These are phyloP conservation scores for Aurelia aurita DNA, from an alignment of 30 jellyfish, hydroid and myxozoan species.

Conservation along the genomic window DNA sequence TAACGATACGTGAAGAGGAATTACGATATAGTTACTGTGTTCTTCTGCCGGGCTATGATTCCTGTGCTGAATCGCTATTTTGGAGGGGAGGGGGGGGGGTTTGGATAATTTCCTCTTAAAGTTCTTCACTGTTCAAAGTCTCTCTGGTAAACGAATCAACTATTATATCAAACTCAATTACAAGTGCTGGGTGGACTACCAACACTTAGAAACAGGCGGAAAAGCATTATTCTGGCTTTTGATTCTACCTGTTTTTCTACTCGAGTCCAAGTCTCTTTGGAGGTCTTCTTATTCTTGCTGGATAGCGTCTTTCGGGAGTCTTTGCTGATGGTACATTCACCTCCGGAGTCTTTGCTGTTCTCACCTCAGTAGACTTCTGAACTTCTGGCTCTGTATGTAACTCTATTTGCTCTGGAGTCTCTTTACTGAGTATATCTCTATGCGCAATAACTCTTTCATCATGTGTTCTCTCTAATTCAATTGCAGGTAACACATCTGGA, in stretches of 20 bases:
- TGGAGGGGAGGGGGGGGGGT: too few relatives aligned
- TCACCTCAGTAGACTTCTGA: slow-evolving; percentile 53
- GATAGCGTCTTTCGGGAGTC: slow-evolving; percentile 46
- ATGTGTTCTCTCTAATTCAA: slow-evolving; percentile 43
- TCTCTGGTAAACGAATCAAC: background rate
- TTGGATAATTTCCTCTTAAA: background rate
- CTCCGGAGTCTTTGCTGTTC: slow-evolving; percentile 53
- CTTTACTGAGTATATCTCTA: slow-evolving; percentile 41
- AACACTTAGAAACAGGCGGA: too few relatives aligned
- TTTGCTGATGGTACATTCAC: slow-evolving; percentile 57
- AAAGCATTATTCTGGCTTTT: slow-evolving; percentile 47
- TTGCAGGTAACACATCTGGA: slow-evolving; percentile 31
- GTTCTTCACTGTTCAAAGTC: slow-evolving; percentile 46
- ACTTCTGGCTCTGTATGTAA: slow-evolving; percentile 35
- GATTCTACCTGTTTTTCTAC: slow-evolving; percentile 30
- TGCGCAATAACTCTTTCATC: slow-evolving; percentile 38
- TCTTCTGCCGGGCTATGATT: too few relatives aligned
- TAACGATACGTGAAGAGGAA: too few relatives aligned
- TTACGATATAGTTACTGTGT: too few relatives aligned
- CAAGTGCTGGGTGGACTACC: slow-evolving; percentile 61
- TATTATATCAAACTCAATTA: slow-evolving; percentile 55
- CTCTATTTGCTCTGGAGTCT: slow-evolving; percentile 49
- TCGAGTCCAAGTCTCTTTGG: slow-evolving; percentile 56
- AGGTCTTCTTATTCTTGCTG: slow-evolving; percentile 47
- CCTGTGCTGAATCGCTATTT: too few relatives aligned